Evolutionary conservation across 2,113 vertebrate genomes (phyloP).

Genomic region (Cepphus grylle): DNA sequence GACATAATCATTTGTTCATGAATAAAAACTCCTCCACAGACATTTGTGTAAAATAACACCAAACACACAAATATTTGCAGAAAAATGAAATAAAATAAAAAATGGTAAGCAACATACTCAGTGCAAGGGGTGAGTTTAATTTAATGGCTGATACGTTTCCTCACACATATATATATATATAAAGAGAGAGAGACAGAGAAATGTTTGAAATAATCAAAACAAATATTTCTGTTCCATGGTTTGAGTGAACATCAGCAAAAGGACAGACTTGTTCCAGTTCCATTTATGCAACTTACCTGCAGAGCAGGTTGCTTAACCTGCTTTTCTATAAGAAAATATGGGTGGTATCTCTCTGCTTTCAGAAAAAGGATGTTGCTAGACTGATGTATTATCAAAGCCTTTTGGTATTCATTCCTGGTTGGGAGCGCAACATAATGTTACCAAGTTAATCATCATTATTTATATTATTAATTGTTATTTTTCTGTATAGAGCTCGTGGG

Average conservation of each 20-base stretch:
- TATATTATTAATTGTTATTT: not conserved
- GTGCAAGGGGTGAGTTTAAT: not conserved
- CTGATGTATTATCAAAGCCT: not conserved
- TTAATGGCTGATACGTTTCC: not conserved
- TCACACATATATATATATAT: not conserved
- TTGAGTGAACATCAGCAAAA: not conserved
- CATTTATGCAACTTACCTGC: not conserved
- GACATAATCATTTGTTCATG: not conserved
- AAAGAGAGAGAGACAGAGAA: not conserved
- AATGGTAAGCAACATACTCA: not conserved
- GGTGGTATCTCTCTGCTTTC: not conserved
- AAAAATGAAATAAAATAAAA: not conserved
- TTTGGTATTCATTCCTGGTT: not conserved
- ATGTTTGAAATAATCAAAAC: not conserved
- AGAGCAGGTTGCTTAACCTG: not conserved
- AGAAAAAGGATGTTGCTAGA: not conserved
- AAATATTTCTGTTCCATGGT: not conserved
- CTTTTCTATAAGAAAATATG: not conserved
- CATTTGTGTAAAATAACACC: not conserved
- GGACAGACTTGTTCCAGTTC: not conserved
- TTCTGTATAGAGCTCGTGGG: not conserved
- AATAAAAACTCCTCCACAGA: not conserved
- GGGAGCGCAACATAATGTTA: not conserved
- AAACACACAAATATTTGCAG: not conserved
- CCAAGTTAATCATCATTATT: not conserved